Conservation (phyloP, 1,140 invertebrate genomes). For the Drosophila grimshawi region DNA sequence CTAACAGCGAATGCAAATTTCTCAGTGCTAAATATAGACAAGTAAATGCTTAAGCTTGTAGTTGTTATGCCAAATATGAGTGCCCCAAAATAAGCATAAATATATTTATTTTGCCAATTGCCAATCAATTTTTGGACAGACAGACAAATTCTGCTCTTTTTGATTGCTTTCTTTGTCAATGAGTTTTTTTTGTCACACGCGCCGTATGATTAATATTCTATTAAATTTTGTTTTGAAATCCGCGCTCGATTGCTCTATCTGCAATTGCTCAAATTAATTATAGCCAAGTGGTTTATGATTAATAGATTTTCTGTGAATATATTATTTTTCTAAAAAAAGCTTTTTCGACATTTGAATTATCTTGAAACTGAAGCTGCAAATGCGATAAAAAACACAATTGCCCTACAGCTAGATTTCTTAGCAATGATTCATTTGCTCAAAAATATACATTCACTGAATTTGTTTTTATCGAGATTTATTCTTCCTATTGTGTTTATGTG, state of each 20-base stretch:
- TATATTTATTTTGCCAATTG: conserved; percentile 15
- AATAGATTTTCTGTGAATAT: conserved; percentile 10
- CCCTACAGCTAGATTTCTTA: background rate
- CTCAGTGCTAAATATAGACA: conserved; percentile 48
- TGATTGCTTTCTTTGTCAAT: conserved; percentile 26
- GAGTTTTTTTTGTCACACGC: conserved; percentile 34
- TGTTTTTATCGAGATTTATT: conserved; percentile 7
- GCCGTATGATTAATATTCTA: conserved; percentile 73
- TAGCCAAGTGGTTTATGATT: background rate
- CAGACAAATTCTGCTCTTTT: conserved; percentile 1
- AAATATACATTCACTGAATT: conserved; percentile 11
- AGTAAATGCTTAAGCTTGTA: conserved; percentile 5
- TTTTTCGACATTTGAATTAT: background rate
- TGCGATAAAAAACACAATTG: background rate
- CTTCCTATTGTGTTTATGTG: conserved; percentile 12
- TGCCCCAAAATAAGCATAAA: background rate
- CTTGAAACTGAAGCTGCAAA: background rate
- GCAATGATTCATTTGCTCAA: conserved; percentile 23
- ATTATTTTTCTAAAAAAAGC: background rate
- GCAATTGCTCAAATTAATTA: conserved; percentile 26
- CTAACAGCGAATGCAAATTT: conserved; percentile 47
- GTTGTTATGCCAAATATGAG: conserved; percentile 28
- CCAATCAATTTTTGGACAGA: conserved; percentile 38
- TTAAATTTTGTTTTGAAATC: conserved; percentile 50
- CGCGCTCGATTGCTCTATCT: conserved; percentile 32